Conservation (phyloP, 1,140 invertebrate genomes). For the Pomacea maculata region DNA sequence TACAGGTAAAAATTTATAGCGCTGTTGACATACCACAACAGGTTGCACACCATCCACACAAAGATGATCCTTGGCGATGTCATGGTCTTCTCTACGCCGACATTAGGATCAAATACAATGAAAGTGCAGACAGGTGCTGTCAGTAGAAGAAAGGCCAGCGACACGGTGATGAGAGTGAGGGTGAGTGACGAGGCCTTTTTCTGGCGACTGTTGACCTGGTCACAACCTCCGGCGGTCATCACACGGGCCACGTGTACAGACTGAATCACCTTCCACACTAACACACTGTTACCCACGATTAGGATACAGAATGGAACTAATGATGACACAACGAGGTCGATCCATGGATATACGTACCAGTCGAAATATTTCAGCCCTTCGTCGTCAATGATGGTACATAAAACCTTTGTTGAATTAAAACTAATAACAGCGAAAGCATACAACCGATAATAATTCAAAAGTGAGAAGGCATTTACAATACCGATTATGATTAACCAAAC, state of each 20-base stretch:
- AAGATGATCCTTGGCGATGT: slow-evolving; percentile 5
- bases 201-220: neutral
- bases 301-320: neutral
- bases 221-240: neutral
- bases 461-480: no score
- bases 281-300: neutral
- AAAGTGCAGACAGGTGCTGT: neutral
- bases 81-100: neutral
- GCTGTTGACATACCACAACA: slow-evolving; percentile 14
- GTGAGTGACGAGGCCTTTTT: slow-evolving; percentile 12
- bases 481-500: no score
- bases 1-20: slow-evolving; percentile 18
- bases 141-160: neutral
- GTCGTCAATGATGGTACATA: neutral
- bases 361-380: neutral
- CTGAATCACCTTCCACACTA: neutral
- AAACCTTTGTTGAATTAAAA: neutral
- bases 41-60: slow-evolving; percentile 12
- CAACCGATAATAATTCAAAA: no score
- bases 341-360: neutral
- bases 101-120: neutral
- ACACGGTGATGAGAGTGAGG: slow-evolving; percentile 6
- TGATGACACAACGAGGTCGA: neutral
- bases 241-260: neutral
- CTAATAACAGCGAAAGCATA: no score